Conservation (phyloP, 2,113 vertebrate species). For the Australoheros scitulus region DNA sequence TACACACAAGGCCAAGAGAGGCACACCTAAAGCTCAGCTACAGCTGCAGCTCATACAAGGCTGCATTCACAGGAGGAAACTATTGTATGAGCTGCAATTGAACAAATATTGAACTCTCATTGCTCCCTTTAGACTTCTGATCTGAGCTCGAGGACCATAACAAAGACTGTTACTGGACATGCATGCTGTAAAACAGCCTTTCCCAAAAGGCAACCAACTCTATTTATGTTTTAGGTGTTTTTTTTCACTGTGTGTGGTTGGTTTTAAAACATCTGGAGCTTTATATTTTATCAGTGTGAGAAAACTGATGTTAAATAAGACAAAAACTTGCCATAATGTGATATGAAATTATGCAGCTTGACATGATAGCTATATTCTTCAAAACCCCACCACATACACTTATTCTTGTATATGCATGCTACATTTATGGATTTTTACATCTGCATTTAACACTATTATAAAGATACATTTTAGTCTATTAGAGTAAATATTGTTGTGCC, state of each 20-base stretch:
- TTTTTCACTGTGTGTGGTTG: background rate
- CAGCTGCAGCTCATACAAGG: slow-evolving; percentile 74
- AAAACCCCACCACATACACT: background rate
- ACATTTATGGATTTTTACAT: background rate
- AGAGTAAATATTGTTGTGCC: background rate
- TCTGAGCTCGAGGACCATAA: background rate
- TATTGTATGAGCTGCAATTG: slow-evolving; percentile 72
- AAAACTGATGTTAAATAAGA: background rate
- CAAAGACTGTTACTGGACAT: background rate
- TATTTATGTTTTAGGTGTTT: background rate
- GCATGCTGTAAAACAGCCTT: background rate
- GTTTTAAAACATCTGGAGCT: background rate
- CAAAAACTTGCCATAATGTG: background rate
- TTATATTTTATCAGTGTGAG: background rate
- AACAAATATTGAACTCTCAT: slow-evolving; percentile 26
- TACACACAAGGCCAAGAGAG: slow-evolving; percentile 67
- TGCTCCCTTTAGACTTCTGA: slow-evolving; percentile 27
- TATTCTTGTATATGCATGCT: background rate
- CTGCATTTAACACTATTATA: background rate
- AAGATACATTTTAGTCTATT: background rate
- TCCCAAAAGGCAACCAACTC: background rate
- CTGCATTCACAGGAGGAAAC: slow-evolving; percentile 71
- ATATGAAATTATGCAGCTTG: background rate
- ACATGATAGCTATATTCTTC: background rate
- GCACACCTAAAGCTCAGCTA: slow-evolving; percentile 72